Conservation (phyloP, 2,113 vertebrate genomes). For the Melanerpes formicivorus region DNA sequence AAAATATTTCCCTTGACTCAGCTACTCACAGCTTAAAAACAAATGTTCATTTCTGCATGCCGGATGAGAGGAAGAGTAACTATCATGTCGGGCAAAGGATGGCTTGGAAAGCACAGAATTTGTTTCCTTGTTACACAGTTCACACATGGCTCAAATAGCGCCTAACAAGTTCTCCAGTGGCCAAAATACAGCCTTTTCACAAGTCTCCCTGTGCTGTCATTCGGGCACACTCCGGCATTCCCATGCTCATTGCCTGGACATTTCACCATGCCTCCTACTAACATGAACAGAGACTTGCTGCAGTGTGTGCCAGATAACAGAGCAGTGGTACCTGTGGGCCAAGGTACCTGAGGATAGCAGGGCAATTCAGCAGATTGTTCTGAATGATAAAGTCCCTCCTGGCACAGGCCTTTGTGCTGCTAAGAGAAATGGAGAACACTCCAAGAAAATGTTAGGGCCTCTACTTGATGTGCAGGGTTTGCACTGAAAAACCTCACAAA, state of each 20-base stretch:
- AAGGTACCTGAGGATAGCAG: background rate
- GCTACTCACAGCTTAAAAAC: background rate
- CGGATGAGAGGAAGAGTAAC: background rate
- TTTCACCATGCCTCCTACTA: background rate
- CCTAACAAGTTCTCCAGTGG: background rate
- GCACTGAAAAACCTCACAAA: background rate
- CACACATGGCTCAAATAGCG: background rate
- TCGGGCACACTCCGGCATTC: background rate
- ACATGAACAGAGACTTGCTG: background rate
- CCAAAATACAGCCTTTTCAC: background rate
- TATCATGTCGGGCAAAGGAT: background rate
- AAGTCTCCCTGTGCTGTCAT: background rate
- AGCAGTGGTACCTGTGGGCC: background rate
- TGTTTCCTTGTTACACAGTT: background rate
- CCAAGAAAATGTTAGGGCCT: background rate
- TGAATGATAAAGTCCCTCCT: background rate
- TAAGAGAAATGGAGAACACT: accelerated
- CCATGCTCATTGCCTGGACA: background rate
- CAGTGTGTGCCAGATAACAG: background rate
- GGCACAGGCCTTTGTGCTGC: background rate
- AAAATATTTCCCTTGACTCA: background rate
- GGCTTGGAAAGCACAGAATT: background rate
- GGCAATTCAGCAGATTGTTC: background rate
- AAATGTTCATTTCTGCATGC: background rate
- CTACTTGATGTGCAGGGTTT: background rate